Evolutionary conservation across 2,113 vertebrate species (phyloP), one percentile per base, ranked within the genome.

Genomic region (Python bivittatus): DNA sequence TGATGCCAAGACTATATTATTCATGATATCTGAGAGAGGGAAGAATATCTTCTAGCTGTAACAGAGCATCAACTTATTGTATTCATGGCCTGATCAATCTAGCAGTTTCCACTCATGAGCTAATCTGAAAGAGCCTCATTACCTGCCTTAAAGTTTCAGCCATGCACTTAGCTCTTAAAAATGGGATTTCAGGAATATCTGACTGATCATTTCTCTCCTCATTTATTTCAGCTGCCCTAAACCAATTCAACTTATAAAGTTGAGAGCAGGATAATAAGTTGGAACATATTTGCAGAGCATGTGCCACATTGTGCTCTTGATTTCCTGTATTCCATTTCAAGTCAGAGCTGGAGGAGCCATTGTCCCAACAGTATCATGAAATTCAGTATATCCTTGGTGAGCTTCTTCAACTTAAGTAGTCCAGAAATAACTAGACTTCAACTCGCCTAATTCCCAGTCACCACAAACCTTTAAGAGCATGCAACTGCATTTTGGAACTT

Each of bases 181-280:
- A 95, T 93, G 88, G 90, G 94, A 94, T 95, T 96, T 97, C 95
- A 96, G 96, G 95, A 97, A 96, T 96, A 96, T 97, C 96, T 96
- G 96, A 97, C 95, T 97, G 97, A 97, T 97, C 95, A 95, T 96
- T 97, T 96, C 93, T 96, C 94, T 96, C 94, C 89, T 96, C 96
- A 96, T 97, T 97, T 96, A 96, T 95, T 97, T 97, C 95, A 94
- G 95, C 95, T 95, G 95, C 96, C 95, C 95, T 97, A 95, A 97
- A 96, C 96, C 95, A 94, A 91, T 94, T 96, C 94, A 96, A 95
- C 95, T 96, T 97, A 94, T 94, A 96, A 97, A 96, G 95, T 90
- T 96, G 94, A 96, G 97, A 94, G 22, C 95, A 88, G 64, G 85
- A 94, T 94, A 95, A 64, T 0, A 2, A 94, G 92, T 94, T 56